Evolutionary conservation across 2,888 invertebrate genomes (phyloP).

Genomic region (Drymonia ruficornis): DNA sequence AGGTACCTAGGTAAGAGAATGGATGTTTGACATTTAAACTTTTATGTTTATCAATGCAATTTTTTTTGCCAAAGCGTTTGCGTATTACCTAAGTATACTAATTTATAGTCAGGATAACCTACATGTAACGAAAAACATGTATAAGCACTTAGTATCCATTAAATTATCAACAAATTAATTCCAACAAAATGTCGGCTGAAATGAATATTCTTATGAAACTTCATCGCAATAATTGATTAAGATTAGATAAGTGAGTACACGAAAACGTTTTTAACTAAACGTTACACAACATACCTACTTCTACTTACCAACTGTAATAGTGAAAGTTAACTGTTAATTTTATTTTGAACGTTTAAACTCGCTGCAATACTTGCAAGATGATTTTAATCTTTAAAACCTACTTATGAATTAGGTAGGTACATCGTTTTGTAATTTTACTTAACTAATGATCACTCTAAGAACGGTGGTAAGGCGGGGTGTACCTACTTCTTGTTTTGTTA

Average conservation of each 20-base stretch:
- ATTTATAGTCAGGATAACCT: too few relatives aligned
- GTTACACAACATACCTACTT: not conserved
- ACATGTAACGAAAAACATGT: too few relatives aligned
- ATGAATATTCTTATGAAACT: not conserved
- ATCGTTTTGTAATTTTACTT: too few relatives aligned
- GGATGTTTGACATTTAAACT: too few relatives aligned
- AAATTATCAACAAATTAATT: not conserved
- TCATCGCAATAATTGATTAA: not conserved
- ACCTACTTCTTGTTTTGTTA: too few relatives aligned
- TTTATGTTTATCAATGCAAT: too few relatives aligned
- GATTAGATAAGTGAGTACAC: not conserved
- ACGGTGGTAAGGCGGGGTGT: too few relatives aligned
- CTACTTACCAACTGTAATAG: not conserved
- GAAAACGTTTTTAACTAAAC: slow-evolving; percentile 1
- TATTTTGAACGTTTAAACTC: not conserved
- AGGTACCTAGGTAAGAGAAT: too few relatives aligned
- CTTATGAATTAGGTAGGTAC: too few relatives aligned
- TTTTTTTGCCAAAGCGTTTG: too few relatives aligned
- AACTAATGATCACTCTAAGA: too few relatives aligned
- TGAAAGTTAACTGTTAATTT: not conserved
- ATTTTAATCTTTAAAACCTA: not conserved
- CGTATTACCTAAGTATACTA: too few relatives aligned
- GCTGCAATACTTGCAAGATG: not conserved
- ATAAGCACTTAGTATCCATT: not conserved
- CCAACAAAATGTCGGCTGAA: not conserved